phyloP scores from a whole-genome alignment of 2,113 vertebrate species.

The Callospermophilus lateralis region DNA sequence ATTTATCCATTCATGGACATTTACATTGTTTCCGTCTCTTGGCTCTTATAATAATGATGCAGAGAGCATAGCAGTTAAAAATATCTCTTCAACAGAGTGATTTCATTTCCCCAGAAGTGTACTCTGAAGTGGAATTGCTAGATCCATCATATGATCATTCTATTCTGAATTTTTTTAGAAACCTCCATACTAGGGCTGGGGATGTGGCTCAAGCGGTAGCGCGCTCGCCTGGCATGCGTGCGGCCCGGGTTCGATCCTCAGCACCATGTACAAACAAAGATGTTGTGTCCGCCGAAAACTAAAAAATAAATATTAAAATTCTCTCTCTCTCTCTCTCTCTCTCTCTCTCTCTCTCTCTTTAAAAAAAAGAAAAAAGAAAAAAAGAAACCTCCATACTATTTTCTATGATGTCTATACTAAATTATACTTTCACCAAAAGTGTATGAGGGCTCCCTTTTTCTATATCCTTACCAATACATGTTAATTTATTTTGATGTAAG shows the following conservation, averaged over 20 bases:
- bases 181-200: not conserved
- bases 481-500: not conserved
- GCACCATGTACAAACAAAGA: too few species aligned
- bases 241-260: too few species aligned
- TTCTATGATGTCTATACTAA: not conserved
- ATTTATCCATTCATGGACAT: not conserved
- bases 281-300: too few species aligned
- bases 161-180: not conserved
- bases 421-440: not conserved
- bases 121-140: not conserved
- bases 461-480: not conserved
- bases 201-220: too few species aligned
- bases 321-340: too few species aligned
- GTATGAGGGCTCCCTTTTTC: not conserved
- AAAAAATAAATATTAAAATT: too few species aligned
- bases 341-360: too few species aligned
- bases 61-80: not conserved
- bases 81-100: not conserved
- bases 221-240: too few species aligned
- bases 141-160: not conserved
- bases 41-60: not conserved
- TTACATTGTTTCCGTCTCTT: not conserved
- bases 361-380: too few species aligned
- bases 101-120: not conserved
- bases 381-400: too few species aligned